Conservation (phyloP, 2,888 invertebrate species). For the Digitonthophagus gazella region DNA sequence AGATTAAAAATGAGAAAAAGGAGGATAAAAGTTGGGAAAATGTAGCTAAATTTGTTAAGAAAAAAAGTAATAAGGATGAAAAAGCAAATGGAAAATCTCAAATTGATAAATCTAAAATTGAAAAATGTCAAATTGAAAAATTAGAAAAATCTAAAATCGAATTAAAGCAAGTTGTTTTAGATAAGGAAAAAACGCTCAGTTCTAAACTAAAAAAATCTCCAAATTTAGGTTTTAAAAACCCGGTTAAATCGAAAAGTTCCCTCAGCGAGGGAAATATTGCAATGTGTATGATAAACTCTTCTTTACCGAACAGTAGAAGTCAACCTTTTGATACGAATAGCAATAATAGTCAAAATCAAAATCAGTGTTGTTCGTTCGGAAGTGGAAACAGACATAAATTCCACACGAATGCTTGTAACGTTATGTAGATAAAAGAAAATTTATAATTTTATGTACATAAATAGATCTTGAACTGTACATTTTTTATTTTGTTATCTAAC, state of each 20-base stretch:
- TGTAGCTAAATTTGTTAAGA: background rate
- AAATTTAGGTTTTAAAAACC: background rate
- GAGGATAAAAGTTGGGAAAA: background rate
- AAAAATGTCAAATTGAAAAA: background rate
- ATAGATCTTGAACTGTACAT: no score
- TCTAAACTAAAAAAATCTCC: background rate
- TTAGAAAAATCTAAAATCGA: background rate
- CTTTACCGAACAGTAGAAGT: constrained; percentile 1
- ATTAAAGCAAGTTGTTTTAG: no score
- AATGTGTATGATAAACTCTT: background rate
- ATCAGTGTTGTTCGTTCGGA: constrained; percentile 55
- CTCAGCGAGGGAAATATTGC: background rate
- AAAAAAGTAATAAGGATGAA: background rate
- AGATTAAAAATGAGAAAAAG: background rate
- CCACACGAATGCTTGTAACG: constrained; percentile 51
- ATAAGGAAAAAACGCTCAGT: background rate
- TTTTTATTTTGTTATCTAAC: no score
- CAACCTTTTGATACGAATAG: constrained; percentile 11
- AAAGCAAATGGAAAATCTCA: background rate
- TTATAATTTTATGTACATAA: background rate
- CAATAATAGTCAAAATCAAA: constrained; percentile 40
- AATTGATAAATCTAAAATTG: background rate
- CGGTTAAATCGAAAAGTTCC: constrained; percentile 3
- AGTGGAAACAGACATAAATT: constrained; percentile 49
- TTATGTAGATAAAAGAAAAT: constrained; percentile 43